A percentile compares a stretch with the other conserved stretches of the same genome.
Evolutionary conservation across 2,113 vertebrate species (phyloP).

Genomic region (Cyprichromis sp.): DNA sequence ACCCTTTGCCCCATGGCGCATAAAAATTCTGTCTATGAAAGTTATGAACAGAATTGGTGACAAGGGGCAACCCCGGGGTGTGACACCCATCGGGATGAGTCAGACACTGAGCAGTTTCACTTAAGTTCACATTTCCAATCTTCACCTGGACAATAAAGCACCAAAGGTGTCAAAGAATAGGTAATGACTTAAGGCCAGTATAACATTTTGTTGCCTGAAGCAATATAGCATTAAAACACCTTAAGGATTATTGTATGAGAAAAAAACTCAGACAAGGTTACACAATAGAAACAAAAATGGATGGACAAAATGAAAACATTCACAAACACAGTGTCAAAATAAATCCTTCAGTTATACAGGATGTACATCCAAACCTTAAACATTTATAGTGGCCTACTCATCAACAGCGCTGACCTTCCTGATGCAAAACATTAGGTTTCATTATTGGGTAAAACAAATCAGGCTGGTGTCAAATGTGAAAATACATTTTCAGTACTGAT

Average conservation of each 20-base stretch:
- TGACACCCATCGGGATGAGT: neutral
- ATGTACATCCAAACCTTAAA: neutral
- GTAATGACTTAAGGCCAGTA: neutral
- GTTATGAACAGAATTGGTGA: neutral
- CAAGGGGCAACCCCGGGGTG: neutral
- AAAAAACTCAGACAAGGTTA: neutral
- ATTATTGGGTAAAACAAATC: slow-evolving; percentile 6
- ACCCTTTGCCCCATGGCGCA: neutral
- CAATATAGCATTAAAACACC: neutral
- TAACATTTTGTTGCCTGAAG: neutral
- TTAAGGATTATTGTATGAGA: neutral
- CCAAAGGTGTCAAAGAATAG: neutral
- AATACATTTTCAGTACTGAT: slow-evolving; percentile 8
- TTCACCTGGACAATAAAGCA: neutral
- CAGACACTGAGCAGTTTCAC: neutral
- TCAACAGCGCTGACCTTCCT: neutral
- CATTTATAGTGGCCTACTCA: neutral
- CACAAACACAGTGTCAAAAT: neutral
- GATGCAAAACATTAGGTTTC: neutral
- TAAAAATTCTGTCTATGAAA: neutral
- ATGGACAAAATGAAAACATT: neutral
- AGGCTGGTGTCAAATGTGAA: neutral
- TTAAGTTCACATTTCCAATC: neutral
- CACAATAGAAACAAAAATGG: neutral
- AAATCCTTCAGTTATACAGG: neutral